These are phyloP conservation scores for Dendrolimus punctatus DNA, from an alignment of 1,140 invertebrate species.

Conservation along the genomic window DNA sequence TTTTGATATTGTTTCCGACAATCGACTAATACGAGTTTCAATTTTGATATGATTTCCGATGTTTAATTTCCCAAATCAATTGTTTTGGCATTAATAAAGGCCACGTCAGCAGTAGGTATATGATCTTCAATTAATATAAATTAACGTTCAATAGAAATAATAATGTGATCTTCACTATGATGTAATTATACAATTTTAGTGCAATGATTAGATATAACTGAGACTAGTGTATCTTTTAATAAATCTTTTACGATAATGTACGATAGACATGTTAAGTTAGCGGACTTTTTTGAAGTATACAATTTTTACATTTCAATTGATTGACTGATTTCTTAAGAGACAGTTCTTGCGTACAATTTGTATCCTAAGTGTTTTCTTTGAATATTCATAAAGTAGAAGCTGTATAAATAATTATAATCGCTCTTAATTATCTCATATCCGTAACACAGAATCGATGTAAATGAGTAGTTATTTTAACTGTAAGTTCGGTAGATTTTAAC, in stretches of 20 bases:
- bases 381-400: conserved; percentile 35
- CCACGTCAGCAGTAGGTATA: conserved; percentile 28
- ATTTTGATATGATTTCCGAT: conserved; percentile 11
- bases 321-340: conserved; percentile 51
- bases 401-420: conserved; percentile 47
- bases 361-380: conserved; percentile 43
- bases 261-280: conserved; percentile 57
- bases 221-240: conserved; percentile 46
- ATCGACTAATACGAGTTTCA: conserved; percentile 15
- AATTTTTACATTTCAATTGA: conserved; percentile 47
- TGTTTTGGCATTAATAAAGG: conserved; percentile 16
- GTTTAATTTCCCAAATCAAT: conserved; percentile 33
- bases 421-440: conserved; percentile 42
- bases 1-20: conserved; percentile 37
- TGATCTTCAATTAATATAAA: conserved; percentile 16
- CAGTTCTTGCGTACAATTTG: conserved; percentile 41
- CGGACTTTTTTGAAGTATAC: conserved; percentile 32
- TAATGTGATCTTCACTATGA: conserved; percentile 52
- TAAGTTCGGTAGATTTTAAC: conserved; percentile 63
- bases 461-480: conserved; percentile 44
- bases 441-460: conserved; percentile 45
- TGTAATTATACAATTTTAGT: conserved; percentile 69
- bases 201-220: conserved; percentile 69
- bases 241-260: conserved; percentile 36
- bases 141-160: conserved; percentile 32